Base-by-base conservation (phyloP, 2,797 vertebrate genomes). In the Cirrhinus molitorella region DNA sequence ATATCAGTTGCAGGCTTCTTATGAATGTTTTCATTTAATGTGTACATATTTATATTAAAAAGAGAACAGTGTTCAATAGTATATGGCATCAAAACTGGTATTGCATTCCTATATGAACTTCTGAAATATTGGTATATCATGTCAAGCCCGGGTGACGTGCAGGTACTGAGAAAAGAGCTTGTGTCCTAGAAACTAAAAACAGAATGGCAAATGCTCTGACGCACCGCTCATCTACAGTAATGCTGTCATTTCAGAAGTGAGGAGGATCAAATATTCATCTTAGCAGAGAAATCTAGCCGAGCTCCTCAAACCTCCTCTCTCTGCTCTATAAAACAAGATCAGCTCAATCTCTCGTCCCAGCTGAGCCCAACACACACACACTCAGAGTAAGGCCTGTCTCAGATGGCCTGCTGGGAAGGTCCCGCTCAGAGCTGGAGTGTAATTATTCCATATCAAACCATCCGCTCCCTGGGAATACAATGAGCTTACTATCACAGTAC, bases 231-330 rank as follows among this genome's bases (percentile, higher is more conserved):
- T 87, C 85, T 75, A 79, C 59, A 78, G 83, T 87, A 88, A 85
- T 80, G 81, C 76, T 61, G 37, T 74, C 37, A 68, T 59, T 49
- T 76, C 51, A 7, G 72, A 81, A 72, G 47, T 14, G 63, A 83
- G 81, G 63, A 61, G 34, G 85, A 88, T 89, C 61, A 90, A 90
- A 90, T 79, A 89, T 88, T 90, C 81, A 90, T 90, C 74, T 63
- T 16, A 82, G 85, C 79, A 73, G 25, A 31, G 28, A 80, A 88
- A 81, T 85, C 83, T 40, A 72, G 86, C 82, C 47, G 47, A 84
- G 87, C 73, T 78, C 80, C 67, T 61, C 65, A 37, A 79, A 49
- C 47, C 28, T 66, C 49, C 43, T 28, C 5, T 61, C 12, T 19
- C 19, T 78, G 28, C 43, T 66, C n/a, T 25, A 71, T 51, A 70